phyloP scores from a whole-genome alignment of 2,113 vertebrate species.

The Paedocypris sp. region DNA sequence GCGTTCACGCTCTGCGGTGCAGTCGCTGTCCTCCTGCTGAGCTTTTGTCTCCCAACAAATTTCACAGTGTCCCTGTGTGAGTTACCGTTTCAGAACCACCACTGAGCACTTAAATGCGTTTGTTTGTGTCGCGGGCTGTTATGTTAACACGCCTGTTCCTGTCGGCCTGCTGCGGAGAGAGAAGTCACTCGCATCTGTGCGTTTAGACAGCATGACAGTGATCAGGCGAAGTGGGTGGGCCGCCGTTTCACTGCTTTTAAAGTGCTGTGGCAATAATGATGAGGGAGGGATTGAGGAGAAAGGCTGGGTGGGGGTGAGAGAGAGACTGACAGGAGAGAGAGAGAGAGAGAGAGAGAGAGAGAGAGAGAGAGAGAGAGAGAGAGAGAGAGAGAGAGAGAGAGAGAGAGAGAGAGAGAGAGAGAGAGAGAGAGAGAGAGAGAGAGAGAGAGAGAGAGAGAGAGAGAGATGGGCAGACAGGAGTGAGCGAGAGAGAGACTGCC shows the following conservation, averaged over 20 bases:
- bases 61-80: slow-evolving; percentile 1
- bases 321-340: no score
- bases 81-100: slow-evolving; percentile 16
- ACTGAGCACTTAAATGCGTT: slow-evolving; percentile 28
- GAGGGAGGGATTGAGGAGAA: background rate
- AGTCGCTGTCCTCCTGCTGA: slow-evolving; percentile 6
- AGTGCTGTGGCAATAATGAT: background rate
- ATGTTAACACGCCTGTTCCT: slow-evolving; percentile 19
- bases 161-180: slow-evolving; percentile 3
- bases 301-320: no score
- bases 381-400: background rate
- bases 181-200: slow-evolving; percentile 11
- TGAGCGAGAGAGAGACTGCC: no score
- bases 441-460: background rate
- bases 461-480: background rate
- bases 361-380: no score
- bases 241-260: background rate
- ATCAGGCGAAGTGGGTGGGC: background rate
- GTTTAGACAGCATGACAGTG: slow-evolving; percentile 8
- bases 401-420: no score
- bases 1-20: slow-evolving; percentile 10
- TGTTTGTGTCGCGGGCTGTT: slow-evolving; percentile 24
- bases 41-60: slow-evolving; percentile 14
- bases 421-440: no score
- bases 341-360: background rate